Percentiles rank a stretch among this genome's conserved stretches.
phyloP scores from a whole-genome alignment of 2,113 vertebrate species.

The Myotis brandtii region DNA sequence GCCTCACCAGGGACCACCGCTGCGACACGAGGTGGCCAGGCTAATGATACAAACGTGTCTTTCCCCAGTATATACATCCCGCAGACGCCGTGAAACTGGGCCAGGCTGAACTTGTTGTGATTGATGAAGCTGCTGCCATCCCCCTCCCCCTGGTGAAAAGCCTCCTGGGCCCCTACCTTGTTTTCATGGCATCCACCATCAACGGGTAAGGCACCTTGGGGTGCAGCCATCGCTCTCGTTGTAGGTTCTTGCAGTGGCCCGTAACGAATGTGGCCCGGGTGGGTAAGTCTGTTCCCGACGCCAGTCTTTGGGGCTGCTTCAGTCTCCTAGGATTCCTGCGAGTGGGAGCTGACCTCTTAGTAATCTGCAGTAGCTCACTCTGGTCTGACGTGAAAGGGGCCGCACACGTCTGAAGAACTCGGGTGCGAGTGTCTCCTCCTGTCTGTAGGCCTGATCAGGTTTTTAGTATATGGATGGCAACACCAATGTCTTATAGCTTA shows the following conservation, averaged over 20 bases:
- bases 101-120: constrained; percentile 97
- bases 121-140: constrained; percentile 98
- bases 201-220: constrained; percentile 89
- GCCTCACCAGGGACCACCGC: background rate
- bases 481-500: background rate
- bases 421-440: background rate
- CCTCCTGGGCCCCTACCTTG: constrained; percentile 96
- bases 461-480: background rate
- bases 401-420: background rate
- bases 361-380: background rate
- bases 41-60: background rate
- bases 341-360: background rate
- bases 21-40: background rate
- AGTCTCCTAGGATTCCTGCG: background rate
- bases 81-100: constrained; percentile 96
- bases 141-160: constrained; percentile 96
- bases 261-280: background rate
- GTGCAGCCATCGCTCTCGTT: fast-evolving
- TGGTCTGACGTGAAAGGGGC: background rate
- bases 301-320: background rate
- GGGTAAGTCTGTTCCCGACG: background rate
- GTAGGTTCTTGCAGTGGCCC: background rate
- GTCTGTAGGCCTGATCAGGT: background rate
- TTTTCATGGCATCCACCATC: constrained; percentile 99
- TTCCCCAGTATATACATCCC: constrained; percentile 95